A percentile compares a stretch with the other conserved stretches of the same genome.
Conservation (phyloP, 1,140 invertebrate genomes). For the Scaptodrosophila lebanonensis region DNA sequence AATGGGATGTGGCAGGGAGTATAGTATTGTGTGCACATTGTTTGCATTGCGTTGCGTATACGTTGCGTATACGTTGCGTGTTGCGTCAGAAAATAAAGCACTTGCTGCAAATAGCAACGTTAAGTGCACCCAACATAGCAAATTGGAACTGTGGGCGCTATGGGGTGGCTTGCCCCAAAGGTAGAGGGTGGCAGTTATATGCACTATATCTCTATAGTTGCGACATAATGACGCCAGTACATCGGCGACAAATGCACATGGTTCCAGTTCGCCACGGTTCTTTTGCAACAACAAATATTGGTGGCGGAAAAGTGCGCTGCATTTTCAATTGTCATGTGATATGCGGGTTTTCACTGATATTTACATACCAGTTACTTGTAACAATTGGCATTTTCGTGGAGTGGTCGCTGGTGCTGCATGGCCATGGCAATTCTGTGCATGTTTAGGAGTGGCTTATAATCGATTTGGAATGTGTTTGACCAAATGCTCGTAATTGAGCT, state of each 20-base stretch:
- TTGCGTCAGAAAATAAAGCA: constrained; percentile 36
- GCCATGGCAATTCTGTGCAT: constrained; percentile 14
- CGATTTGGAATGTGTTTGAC: no score
- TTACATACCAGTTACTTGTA: constrained; percentile 17
- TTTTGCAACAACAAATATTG: constrained; percentile 61
- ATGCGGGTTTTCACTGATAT: constrained; percentile 38
- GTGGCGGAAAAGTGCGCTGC: constrained; percentile 42
- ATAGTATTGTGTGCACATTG: constrained; percentile 27
- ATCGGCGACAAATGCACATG: constrained; percentile 62
- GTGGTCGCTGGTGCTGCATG: not conserved
- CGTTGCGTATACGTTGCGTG: constrained; percentile 36
- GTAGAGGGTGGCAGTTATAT: no score
- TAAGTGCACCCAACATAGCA: constrained; percentile 45
- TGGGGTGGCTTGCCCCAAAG: not conserved
- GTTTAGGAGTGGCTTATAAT: no score
- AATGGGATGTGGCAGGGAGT: constrained; percentile 14
- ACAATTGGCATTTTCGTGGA: not conserved
- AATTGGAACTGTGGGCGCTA: constrained; percentile 8
- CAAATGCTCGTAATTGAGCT: no score
- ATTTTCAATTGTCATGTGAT: constrained; percentile 60
- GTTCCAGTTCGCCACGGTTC: constrained; percentile 9
- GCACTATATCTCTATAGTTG: constrained; percentile 7
- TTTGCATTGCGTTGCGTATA: constrained; percentile 50
- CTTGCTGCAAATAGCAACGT: constrained; percentile 52
- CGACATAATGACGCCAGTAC: constrained; percentile 68